Percentiles rank a stretch among this genome's conserved stretches.
These are phyloP conservation scores for Microplitis demolitor DNA, from an alignment of 1,140 invertebrate species.

Conservation along the genomic window DNA sequence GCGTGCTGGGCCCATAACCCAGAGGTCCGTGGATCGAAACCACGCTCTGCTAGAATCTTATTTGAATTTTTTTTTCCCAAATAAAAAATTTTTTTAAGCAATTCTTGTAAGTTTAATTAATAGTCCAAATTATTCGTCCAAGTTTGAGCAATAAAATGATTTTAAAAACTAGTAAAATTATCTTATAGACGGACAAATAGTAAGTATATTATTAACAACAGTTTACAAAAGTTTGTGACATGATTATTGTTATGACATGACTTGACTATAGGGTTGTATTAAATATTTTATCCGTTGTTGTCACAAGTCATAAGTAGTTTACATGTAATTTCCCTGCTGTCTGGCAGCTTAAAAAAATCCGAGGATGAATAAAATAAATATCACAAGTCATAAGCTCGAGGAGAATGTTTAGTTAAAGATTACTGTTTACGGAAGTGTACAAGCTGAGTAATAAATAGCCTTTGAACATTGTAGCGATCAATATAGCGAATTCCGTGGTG, in stretches of 20 bases:
- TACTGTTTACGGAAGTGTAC: conserved; percentile 15
- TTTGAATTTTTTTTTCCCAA: conserved; percentile 30
- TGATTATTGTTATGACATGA: too few species aligned
- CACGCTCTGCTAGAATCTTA: conserved; percentile 80
- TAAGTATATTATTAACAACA: too few species aligned
- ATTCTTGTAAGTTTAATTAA: background rate
- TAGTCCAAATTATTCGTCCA: too few species aligned
- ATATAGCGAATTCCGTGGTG: conserved; percentile 3
- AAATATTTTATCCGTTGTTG: too few species aligned
- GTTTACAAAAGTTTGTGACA: too few species aligned
- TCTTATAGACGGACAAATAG: too few species aligned
- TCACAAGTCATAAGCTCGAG: background rate
- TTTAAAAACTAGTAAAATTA: too few species aligned
- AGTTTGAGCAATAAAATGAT: too few species aligned
- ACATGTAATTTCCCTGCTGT: too few species aligned
- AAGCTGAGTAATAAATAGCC: conserved; percentile 21
- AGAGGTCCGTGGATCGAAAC: conserved; percentile 97
- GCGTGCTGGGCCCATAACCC: conserved; percentile 98
- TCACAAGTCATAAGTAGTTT: too few species aligned
- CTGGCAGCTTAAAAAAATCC: too few species aligned
- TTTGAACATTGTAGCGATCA: background rate
- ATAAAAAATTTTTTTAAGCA: background rate
- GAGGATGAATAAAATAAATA: background rate
- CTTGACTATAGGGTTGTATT: too few species aligned
- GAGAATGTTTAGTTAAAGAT: background rate